Percentiles rank a stretch among this genome's conserved stretches.
Evolutionary conservation across 2,888 invertebrate species (phyloP).

Genomic region (Halictus ligatus): DNA sequence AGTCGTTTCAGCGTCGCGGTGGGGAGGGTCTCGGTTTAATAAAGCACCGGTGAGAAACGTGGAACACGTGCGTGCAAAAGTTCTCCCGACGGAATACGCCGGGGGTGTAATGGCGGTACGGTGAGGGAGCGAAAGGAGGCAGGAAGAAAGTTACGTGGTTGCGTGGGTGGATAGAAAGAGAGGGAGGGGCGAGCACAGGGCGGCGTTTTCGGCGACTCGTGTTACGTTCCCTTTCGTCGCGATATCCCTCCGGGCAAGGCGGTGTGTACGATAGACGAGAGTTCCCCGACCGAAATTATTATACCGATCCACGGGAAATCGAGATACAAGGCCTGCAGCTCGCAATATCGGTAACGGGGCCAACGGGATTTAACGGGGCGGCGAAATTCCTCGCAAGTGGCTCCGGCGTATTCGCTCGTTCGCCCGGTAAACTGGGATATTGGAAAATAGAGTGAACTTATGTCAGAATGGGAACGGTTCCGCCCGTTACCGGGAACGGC

Average conservation of each 20-base stretch:
- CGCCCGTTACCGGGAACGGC: conserved; percentile 26
- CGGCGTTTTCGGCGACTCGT: conserved; percentile 60
- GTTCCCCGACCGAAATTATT: background rate
- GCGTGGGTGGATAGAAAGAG: background rate
- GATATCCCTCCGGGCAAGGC: background rate
- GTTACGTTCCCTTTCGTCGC: conserved; percentile 40
- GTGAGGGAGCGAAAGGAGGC: conserved; percentile 20
- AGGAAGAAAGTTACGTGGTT: conserved; percentile 60
- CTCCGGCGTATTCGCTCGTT: conserved; percentile 13
- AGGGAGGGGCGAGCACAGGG: background rate
- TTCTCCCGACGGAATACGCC: conserved; percentile 58
- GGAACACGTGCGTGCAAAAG: conserved; percentile 74
- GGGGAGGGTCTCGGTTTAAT: conserved; percentile 64
- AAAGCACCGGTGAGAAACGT: conserved; percentile 73
- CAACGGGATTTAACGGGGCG: conserved; percentile 41
- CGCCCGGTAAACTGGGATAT: conserved; percentile 42
- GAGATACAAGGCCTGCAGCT: background rate
- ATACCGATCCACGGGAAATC: conserved; percentile 29
- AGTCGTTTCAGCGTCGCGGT: conserved; percentile 51
- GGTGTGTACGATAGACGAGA: background rate
- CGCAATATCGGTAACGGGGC: conserved; percentile 35
- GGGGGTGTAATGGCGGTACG: conserved; percentile 30
- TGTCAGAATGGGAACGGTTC: conserved; percentile 29
- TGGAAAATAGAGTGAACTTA: conserved; percentile 51
- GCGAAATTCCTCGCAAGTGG: conserved; percentile 36